Base-by-base conservation (phyloP, 2,888 invertebrate species). In the Acanthopleura granulata region DNA sequence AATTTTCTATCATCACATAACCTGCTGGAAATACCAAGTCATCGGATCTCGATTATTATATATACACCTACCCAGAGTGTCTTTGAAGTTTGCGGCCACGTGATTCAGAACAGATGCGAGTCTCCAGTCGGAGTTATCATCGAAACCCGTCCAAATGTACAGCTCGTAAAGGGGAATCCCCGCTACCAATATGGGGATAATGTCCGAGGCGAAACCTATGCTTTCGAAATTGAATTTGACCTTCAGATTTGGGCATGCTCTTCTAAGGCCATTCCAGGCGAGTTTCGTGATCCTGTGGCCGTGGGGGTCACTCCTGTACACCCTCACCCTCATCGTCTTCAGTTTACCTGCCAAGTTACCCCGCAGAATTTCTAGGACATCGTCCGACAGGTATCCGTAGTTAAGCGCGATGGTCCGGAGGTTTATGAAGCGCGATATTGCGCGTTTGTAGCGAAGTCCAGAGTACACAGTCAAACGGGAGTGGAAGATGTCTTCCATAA, bases 61-160 rank as follows among this genome's bases (percentile, higher is more conserved):
- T 18, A 51, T 14, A 51, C 51, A 57, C 57, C 22, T 57, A 87
- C 87, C 81, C 25, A 87, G 72, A 16, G 78, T 81, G 16, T 76
- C 72, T 15, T 71, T 40, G 72, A 82, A 84, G 15, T 71, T 72
- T 15, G 77, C 76, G 16, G 78, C 75, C 6, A 87, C 80, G 75
- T 85, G 83, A 25, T 77, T 76, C 22, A 87, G 74, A 1, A 83
- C 83, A 0, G 80, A 76, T 11, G 75, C 72, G 12, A 87, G 79
- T 50, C 81, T 77, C 85, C 85, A 86, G 27, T 86, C 81, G 4
- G 78, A 72, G 25, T 85, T 84, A 61, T 84, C 84, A 49, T 84
- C 83, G 73, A 85, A 85, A 27, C 87, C 87, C 12, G 84, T 83
- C 87, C 87, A 86, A 4, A 87, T 81, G 71, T 87, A 84, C n/a